These are phyloP conservation scores for Polylopha cassiicola DNA, from an alignment of 2,888 invertebrate species.

Conservation along the genomic window DNA sequence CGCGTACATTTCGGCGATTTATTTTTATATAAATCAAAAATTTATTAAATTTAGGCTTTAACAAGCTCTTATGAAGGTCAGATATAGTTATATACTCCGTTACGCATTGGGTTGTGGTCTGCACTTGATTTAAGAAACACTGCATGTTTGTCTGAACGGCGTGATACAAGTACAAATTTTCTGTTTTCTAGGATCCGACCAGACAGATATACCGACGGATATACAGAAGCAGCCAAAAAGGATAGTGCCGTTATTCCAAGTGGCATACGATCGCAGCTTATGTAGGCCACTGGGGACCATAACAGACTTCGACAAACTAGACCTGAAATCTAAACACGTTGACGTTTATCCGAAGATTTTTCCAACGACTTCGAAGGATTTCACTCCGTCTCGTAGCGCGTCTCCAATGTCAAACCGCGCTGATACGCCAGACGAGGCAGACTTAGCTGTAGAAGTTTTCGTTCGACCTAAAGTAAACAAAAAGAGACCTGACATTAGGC, in stretches of 20 bases:
- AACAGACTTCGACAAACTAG: slow-evolving; percentile 52
- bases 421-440: slow-evolving; percentile 22
- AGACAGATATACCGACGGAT: slow-evolving; percentile 33
- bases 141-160: slow-evolving; percentile 29
- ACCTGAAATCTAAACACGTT: slow-evolving; percentile 26
- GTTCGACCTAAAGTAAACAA: slow-evolving; percentile 29
- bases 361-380: slow-evolving; percentile 24
- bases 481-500: slow-evolving; percentile 47
- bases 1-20: too few species aligned
- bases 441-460: slow-evolving; percentile 24
- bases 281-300: slow-evolving; percentile 67
- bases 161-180: slow-evolving; percentile 39
- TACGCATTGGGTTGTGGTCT: too few species aligned
- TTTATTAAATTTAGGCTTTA: too few species aligned
- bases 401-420: slow-evolving; percentile 40
- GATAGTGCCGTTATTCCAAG: slow-evolving; percentile 68
- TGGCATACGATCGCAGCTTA: slow-evolving; percentile 63
- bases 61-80: too few species aligned
- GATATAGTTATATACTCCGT: too few species aligned
- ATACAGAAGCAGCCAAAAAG: slow-evolving; percentile 40
- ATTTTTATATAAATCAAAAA: too few species aligned
- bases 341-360: slow-evolving; percentile 1
- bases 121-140: slow-evolving; percentile 27
- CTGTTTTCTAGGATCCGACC: slow-evolving; percentile 66
- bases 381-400: slow-evolving; percentile 48